phyloP scores from a whole-genome alignment of 2,888 invertebrate species.

The Caenorhabditis sulstoni region DNA sequence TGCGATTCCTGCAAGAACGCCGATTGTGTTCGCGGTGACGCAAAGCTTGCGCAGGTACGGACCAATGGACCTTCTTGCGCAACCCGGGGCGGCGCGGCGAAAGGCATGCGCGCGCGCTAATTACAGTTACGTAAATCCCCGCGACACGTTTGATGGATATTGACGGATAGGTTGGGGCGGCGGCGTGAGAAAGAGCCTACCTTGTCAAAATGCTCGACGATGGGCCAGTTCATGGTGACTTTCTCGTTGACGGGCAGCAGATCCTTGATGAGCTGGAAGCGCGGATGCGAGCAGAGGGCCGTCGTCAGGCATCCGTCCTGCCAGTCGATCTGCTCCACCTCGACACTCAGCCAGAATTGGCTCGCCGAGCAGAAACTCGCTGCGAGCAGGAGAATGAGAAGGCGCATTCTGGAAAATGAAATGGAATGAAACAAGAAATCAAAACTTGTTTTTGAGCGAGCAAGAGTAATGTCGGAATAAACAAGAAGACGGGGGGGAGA shows the following conservation, averaged over 20 bases:
- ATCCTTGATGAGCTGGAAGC: conserved; percentile 70
- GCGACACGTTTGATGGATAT: conserved; percentile 51
- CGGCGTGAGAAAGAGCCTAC: conserved; percentile 30
- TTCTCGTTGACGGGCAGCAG: conserved; percentile 66
- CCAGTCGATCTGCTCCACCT: conserved; percentile 74
- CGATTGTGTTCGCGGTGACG: conserved; percentile 1
- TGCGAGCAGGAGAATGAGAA: conserved; percentile 30
- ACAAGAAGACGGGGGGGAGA: conserved; percentile 2
- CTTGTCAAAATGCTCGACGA: conserved; percentile 70
- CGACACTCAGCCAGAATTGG: conserved; percentile 76
- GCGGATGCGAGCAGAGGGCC: conserved; percentile 73
- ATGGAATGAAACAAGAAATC: conserved; percentile 7
- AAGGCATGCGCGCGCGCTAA: conserved; percentile 33
- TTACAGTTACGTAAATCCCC: conserved; percentile 56
- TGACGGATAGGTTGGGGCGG: conserved; percentile 45
- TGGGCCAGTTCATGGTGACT: conserved; percentile 69
- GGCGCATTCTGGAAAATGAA: conserved; percentile 5
- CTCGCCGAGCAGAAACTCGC: neutral
- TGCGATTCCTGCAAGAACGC: conserved; percentile 65
- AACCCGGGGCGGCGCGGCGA: conserved; percentile 38
- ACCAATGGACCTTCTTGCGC: conserved; percentile 4
- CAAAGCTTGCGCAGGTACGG: neutral
- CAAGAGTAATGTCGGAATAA: neutral
- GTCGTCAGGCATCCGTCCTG: conserved; percentile 77
- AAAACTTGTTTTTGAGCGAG: conserved; percentile 17